Evolutionary conservation across 1,140 invertebrate genomes (phyloP).

Genomic region (Pogonus chalceus): DNA sequence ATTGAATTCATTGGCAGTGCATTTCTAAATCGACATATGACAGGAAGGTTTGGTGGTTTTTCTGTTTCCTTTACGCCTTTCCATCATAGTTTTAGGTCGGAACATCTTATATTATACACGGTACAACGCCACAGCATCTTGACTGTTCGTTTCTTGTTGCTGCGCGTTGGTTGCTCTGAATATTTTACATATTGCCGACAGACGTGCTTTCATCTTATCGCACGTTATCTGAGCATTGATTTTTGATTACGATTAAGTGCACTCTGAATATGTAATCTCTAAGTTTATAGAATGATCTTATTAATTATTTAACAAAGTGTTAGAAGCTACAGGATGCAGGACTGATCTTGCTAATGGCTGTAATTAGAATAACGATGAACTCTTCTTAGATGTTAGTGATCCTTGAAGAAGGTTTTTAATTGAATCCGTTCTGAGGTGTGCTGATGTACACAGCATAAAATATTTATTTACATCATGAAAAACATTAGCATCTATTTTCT

Average conservation of each 20-base stretch:
- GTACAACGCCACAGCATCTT: background rate
- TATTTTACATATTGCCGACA: slow-evolving; percentile 4
- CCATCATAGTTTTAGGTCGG: background rate
- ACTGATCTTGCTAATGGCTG: background rate
- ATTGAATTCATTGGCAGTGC: too few relatives aligned
- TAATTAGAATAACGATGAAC: background rate
- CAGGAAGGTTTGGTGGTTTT: background rate
- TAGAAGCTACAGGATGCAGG: background rate
- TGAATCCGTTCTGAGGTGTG: too few relatives aligned
- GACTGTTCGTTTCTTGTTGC: too few relatives aligned
- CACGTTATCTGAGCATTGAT: background rate
- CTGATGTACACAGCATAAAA: too few relatives aligned
- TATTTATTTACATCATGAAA: too few relatives aligned
- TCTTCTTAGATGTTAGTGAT: too few relatives aligned
- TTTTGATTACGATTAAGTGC: slow-evolving; percentile 6
- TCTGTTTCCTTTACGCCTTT: background rate
- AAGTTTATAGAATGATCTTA: slow-evolving; percentile 2
- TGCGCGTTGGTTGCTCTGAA: background rate
- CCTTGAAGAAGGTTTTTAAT: too few relatives aligned
- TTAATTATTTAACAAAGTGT: slow-evolving; percentile 6
- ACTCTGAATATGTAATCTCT: background rate
- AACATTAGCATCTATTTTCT: too few relatives aligned
- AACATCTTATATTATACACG: background rate
- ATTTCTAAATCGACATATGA: too few relatives aligned
- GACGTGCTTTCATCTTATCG: background rate